Evolutionary conservation across 2,888 invertebrate genomes (phyloP).

Genomic region (Rapana venosa): DNA sequence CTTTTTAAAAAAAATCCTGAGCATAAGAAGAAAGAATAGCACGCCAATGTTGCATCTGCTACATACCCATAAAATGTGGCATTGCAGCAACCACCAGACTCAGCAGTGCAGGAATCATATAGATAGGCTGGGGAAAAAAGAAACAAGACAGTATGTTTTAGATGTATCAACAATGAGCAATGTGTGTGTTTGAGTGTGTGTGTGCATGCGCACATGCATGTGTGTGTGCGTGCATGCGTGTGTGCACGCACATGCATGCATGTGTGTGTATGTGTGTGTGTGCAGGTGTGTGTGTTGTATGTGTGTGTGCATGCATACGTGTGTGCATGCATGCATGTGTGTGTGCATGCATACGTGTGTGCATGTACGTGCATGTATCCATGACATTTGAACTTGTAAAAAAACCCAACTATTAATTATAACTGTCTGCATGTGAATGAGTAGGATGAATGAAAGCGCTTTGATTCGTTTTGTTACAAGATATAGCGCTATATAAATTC

Average conservation of each 20-base stretch:
- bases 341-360: neutral
- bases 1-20: no score
- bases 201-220: no score
- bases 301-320: neutral
- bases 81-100: constrained; percentile 57
- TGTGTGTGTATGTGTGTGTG: neutral
- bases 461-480: no score
- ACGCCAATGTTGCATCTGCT: no score
- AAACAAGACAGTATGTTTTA: neutral
- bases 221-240: no score
- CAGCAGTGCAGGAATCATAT: constrained; percentile 60
- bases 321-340: neutral
- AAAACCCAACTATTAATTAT: no score
- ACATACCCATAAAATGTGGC: constrained; percentile 59
- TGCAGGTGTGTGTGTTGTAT: neutral
- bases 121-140: constrained; percentile 66
- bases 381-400: no score
- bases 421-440: no score
- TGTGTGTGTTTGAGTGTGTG: neutral
- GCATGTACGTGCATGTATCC: neutral
- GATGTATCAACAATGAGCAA: neutral
- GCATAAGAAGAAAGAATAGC: no score
- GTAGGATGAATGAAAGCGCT: no score
- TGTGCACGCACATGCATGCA: neutral
- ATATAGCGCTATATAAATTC: no score